Evolutionary conservation across 2,797 vertebrate species (phyloP), one percentile per base, ranked within the genome.

Genomic region (Australoheros facetus): DNA sequence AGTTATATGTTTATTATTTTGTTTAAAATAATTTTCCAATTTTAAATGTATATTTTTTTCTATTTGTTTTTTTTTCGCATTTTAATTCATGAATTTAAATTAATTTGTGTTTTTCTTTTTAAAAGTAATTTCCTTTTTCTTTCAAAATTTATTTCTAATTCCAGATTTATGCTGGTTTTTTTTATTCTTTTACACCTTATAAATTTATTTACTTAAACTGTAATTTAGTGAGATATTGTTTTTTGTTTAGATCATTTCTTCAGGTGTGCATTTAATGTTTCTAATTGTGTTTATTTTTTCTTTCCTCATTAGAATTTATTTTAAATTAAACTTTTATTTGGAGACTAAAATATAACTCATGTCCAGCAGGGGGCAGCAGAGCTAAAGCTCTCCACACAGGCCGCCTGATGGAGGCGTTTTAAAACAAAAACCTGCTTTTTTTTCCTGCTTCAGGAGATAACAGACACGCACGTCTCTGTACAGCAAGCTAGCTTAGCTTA

Each of bases 281-380:
- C n/a, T 3, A 10, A 10, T n/a, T 21, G 8, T 7, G 4, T 9
- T 34, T 16, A 32, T 51, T 75, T 21, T 21, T 26, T 32, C 30
- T 37, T 75, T 51, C 23, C 10, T 23, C 7, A 23, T 13, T 37
- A 11, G 3, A 39, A 66, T 11, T 17, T 21, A 21, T 28, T 48
- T 48, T 28, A 48, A 66, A 48, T 7, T 4, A 69, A 51, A 66
- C 26, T 16, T 48, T 45, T 34, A n/a, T 66, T 69, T 69, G 42
- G 11, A 26, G 32, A 39, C 14, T 8, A 14, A 30, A 34, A 42
- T 30, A 28, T 9, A 23, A 42, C 9, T 39, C 7, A 59, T 2
- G 59, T 39, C 81, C 77, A 71, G 71, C 56, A 79, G 72, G 76
- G 28, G 72, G 56, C 73, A 71, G 56, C 28, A 71, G 14, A 79